Conservation (phyloP, 2,888 invertebrate species). For the Byasa hedistus region DNA sequence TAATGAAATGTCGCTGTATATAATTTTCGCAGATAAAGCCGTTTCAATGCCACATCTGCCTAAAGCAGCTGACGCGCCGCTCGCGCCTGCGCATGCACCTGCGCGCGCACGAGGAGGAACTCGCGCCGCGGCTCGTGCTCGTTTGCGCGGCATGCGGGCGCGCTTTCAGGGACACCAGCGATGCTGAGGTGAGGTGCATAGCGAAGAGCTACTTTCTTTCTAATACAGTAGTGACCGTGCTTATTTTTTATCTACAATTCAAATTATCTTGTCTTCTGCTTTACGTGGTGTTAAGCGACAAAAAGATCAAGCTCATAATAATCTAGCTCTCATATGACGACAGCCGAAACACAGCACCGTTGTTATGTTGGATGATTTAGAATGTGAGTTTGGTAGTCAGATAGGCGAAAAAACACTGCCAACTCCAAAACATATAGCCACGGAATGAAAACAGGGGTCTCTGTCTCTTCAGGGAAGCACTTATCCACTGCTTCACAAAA, state of each 20-base stretch:
- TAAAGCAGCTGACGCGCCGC: slow-evolving; percentile 74
- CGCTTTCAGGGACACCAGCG: slow-evolving; percentile 55
- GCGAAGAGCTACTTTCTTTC: not conserved
- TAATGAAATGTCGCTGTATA: not conserved
- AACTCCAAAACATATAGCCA: too few relatives aligned
- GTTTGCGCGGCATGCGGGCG: slow-evolving; percentile 62
- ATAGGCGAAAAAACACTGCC: too few relatives aligned
- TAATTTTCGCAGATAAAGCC: slow-evolving; percentile 65
- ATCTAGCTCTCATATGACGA: too few relatives aligned
- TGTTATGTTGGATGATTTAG: too few relatives aligned
- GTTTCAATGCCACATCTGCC: slow-evolving; percentile 78
- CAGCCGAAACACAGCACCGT: too few relatives aligned
- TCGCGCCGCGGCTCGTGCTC: slow-evolving; percentile 53
- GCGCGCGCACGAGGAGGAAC: slow-evolving; percentile 71
- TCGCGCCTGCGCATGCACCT: slow-evolving; percentile 76
- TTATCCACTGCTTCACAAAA: too few relatives aligned
- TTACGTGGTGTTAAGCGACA: too few relatives aligned
- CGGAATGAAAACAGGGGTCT: too few relatives aligned
- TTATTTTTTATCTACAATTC: not conserved
- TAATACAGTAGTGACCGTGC: not conserved
- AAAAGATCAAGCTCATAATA: too few relatives aligned
- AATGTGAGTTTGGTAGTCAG: too few relatives aligned
- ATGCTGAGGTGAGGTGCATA: slow-evolving; percentile 49
- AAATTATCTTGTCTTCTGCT: too few relatives aligned
- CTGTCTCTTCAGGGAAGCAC: too few relatives aligned